phyloP scores from a whole-genome alignment of 2,797 vertebrate genomes.

The Tangara arthus region DNA sequence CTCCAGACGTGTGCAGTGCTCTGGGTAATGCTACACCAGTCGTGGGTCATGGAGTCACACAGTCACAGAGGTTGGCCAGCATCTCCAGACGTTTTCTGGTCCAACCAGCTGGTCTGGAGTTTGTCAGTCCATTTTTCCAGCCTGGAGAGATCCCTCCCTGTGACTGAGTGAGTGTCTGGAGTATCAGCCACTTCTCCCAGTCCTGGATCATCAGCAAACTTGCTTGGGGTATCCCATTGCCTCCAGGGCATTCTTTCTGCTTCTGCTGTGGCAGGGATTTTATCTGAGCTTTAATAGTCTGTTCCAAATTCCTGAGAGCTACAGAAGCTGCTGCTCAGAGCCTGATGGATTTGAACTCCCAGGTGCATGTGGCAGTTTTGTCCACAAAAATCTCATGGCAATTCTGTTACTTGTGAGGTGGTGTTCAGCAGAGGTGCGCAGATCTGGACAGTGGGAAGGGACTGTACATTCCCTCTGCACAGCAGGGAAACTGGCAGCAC shows the following conservation, averaged over 20 bases:
- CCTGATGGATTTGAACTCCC: background rate
- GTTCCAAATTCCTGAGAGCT: background rate
- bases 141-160: background rate
- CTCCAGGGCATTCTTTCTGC: background rate
- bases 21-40: background rate
- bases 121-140: background rate
- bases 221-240: background rate
- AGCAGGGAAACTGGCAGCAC: background rate
- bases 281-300: background rate
- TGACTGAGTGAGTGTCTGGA: background rate
- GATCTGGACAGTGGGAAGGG: background rate
- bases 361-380: background rate
- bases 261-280: background rate
- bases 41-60: background rate
- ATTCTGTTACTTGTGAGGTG: background rate
- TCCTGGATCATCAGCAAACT: background rate
- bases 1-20: background rate
- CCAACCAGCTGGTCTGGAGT: background rate
- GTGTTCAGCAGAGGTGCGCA: background rate
- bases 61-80: accelerated
- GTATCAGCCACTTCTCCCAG: background rate
- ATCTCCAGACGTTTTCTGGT: background rate
- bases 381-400: accelerated
- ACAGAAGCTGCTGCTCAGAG: background rate
- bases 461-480: background rate